Percentiles rank a stretch among this genome's conserved stretches.
phyloP scores from a whole-genome alignment of 2,888 invertebrate genomes.

The Caenorhabditis auriculariae region DNA sequence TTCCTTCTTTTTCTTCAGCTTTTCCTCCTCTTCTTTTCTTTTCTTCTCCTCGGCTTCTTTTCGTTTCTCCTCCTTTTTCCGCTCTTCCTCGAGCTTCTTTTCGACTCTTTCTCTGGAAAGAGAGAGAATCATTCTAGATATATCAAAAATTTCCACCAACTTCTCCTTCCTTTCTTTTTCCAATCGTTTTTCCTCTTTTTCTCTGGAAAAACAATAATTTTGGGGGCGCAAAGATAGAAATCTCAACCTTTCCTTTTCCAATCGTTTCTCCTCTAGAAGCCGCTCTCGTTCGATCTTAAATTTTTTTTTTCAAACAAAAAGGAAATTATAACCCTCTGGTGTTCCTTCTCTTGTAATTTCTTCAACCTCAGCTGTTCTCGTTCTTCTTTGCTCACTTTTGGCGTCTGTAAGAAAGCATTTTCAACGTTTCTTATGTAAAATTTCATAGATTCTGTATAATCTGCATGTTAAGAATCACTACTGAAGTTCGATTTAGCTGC shows the following conservation, averaged over 20 bases:
- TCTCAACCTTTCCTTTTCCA: conserved; percentile 42
- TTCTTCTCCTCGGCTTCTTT: conserved; percentile 21
- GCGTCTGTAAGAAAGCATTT: too few relatives aligned
- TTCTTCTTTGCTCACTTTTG: conserved; percentile 22
- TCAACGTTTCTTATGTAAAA: too few relatives aligned
- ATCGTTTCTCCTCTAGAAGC: conserved; percentile 31
- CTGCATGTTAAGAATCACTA: too few relatives aligned
- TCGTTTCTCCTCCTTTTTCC: conserved; percentile 27
- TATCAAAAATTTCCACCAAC: not conserved
- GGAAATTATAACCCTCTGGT: not conserved
- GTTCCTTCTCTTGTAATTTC: conserved; percentile 22
- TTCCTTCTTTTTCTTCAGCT: conserved; percentile 30
- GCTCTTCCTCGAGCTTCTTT: conserved; percentile 31
- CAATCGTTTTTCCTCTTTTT: conserved; percentile 34
- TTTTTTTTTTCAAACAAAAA: not conserved
- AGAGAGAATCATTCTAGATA: not conserved
- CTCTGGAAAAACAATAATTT: too few relatives aligned
- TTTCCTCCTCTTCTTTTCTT: conserved; percentile 29
- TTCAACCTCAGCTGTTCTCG: conserved; percentile 17
- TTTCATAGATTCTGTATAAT: too few relatives aligned
- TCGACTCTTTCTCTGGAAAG: conserved; percentile 23
- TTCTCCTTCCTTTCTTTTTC: conserved; percentile 35
- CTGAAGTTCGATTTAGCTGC: too few relatives aligned
- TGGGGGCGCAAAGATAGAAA: too few relatives aligned
- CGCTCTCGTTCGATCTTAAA: conserved; percentile 32